phyloP scores from a whole-genome alignment of 1,140 invertebrate genomes.

The Drosophila jambulina region DNA sequence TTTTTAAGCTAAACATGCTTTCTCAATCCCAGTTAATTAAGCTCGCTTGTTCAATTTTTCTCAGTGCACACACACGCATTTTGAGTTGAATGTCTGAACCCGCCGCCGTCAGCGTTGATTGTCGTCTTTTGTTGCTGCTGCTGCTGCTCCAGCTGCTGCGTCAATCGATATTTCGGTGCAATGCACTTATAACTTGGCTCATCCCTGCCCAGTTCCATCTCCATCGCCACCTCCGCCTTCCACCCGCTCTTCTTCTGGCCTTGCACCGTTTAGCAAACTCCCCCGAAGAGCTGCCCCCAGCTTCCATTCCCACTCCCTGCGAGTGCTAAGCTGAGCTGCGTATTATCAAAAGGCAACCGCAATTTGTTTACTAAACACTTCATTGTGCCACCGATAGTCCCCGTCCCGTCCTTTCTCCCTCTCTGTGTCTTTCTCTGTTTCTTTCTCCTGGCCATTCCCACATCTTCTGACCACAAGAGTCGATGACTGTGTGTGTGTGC shows the following conservation, averaged over 20 bases:
- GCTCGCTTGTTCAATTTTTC: slow-evolving; percentile 3
- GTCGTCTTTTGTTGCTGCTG: slow-evolving; percentile 63
- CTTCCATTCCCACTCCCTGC: slow-evolving; percentile 29
- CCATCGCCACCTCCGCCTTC: background rate
- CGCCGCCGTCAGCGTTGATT: slow-evolving; percentile 54
- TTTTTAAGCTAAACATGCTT: background rate
- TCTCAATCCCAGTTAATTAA: background rate
- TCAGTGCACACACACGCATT: slow-evolving; percentile 58
- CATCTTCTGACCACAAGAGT: slow-evolving; percentile 64
- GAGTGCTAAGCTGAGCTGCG: slow-evolving; percentile 62
- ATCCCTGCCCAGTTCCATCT: slow-evolving; percentile 3
- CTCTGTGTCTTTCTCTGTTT: background rate
- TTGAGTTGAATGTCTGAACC: slow-evolving; percentile 58
- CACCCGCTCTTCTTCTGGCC: slow-evolving; percentile 1
- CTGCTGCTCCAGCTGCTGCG: slow-evolving; percentile 49
- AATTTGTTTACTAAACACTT: slow-evolving; percentile 84
- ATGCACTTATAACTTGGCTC: slow-evolving; percentile 75
- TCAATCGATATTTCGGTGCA: slow-evolving; percentile 82
- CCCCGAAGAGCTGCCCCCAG: slow-evolving; percentile 17
- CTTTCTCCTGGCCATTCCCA: slow-evolving; percentile 20
- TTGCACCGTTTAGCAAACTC: slow-evolving; percentile 29
- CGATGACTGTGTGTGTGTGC: slow-evolving; percentile 41
- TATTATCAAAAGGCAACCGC: slow-evolving; percentile 79
- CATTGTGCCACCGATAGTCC: slow-evolving; percentile 77
- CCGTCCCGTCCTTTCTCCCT: background rate